A percentile compares a stretch with the other conserved stretches of the same genome.
phyloP scores from a whole-genome alignment of 2,888 invertebrate genomes.

The Graphium colonna region DNA sequence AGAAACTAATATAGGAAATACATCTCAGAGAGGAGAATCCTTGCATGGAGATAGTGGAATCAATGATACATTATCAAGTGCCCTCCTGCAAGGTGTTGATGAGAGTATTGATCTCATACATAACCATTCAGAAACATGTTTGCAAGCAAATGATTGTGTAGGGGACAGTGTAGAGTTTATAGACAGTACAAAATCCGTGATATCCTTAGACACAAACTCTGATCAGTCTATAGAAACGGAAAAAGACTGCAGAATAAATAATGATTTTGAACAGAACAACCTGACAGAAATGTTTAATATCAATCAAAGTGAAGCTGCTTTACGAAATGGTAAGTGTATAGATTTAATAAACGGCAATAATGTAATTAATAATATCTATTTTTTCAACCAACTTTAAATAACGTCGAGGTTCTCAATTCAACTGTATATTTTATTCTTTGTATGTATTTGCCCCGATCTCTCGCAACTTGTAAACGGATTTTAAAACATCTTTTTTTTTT shows the following conservation, averaged over 20 bases:
- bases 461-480: too few relatives aligned
- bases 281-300: not conserved
- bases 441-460: too few relatives aligned
- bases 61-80: slow-evolving; percentile 47
- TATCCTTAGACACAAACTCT: slow-evolving; percentile 46
- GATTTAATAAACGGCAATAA: not conserved
- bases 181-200: slow-evolving; percentile 43
- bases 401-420: too few relatives aligned
- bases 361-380: too few relatives aligned
- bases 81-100: slow-evolving; percentile 37
- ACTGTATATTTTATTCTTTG: too few relatives aligned
- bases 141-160: slow-evolving; percentile 58
- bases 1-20: slow-evolving; percentile 24
- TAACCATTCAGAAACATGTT: slow-evolving; percentile 69
- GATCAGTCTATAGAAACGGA: slow-evolving; percentile 26
- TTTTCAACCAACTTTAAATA: too few relatives aligned
- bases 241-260: not conserved
- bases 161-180: slow-evolving; percentile 53
- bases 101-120: slow-evolving; percentile 59
- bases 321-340: slow-evolving; percentile 9
- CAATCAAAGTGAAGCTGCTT: slow-evolving; percentile 28
- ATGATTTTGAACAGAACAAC: not conserved
- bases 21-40: slow-evolving; percentile 27
- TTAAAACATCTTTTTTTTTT: too few relatives aligned
- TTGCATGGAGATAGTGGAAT: slow-evolving; percentile 52